These are phyloP conservation scores for Toxostoma redivivum DNA, from an alignment of 2,113 vertebrate species.

Conservation along the genomic window DNA sequence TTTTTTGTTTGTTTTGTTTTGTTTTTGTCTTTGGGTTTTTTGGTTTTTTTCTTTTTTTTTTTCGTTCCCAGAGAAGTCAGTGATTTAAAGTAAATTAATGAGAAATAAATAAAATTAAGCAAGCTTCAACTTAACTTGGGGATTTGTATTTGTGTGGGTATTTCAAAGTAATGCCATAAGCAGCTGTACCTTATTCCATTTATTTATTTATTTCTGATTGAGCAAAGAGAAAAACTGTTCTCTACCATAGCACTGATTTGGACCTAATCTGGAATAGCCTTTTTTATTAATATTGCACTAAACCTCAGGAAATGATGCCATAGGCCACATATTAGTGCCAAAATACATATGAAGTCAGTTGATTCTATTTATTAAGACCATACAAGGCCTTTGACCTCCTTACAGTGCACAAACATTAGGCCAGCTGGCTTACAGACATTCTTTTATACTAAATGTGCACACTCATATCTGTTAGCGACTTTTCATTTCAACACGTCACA, in stretches of 20 bases:
- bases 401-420: slow-evolving; percentile 39
- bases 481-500: slow-evolving; percentile 56
- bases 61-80: not conserved
- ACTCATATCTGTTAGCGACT: slow-evolving; percentile 60
- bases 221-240: slow-evolving; percentile 51
- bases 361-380: slow-evolving; percentile 76
- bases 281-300: slow-evolving; percentile 74
- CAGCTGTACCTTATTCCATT: not conserved
- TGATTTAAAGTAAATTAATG: slow-evolving; percentile 43
- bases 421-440: slow-evolving; percentile 66
- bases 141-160: slow-evolving; percentile 3
- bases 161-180: slow-evolving; percentile 33
- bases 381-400: slow-evolving; percentile 63
- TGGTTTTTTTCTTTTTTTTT: not conserved
- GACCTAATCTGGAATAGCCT: slow-evolving; percentile 59
- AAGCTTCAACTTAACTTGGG: slow-evolving; percentile 6
- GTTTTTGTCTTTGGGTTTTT: too few relatives aligned
- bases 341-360: slow-evolving; percentile 71
- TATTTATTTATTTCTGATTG: slow-evolving; percentile 26
- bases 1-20: too few relatives aligned
- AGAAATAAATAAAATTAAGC: slow-evolving; percentile 32
- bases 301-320: slow-evolving; percentile 77
- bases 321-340: slow-evolving; percentile 75
- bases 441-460: slow-evolving; percentile 51
- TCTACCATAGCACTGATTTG: slow-evolving; percentile 28